phyloP scores from a whole-genome alignment of 2,797 vertebrate species.

The Pangasius djambal region DNA sequence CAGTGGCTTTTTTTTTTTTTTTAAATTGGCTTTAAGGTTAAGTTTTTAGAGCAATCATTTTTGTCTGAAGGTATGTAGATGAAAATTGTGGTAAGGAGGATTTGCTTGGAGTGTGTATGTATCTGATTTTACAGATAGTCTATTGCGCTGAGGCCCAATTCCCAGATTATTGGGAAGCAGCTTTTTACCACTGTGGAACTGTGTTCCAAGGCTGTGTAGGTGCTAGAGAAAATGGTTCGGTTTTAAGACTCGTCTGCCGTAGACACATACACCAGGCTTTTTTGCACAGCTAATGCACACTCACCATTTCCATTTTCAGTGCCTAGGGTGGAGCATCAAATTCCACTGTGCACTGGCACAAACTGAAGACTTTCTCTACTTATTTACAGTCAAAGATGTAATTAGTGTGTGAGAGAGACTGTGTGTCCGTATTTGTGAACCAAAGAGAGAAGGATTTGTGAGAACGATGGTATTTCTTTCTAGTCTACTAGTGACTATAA shows the following conservation, averaged over 20 bases:
- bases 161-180: neutral
- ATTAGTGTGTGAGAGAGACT: slow-evolving; percentile 34
- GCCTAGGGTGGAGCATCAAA: slow-evolving; percentile 36
- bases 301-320: slow-evolving; percentile 35
- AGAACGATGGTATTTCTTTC: slow-evolving; percentile 1
- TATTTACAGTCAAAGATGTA: slow-evolving; percentile 32
- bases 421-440: neutral
- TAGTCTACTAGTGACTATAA: neutral
- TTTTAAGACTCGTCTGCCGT: neutral
- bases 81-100: neutral
- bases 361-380: slow-evolving; percentile 23
- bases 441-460: slow-evolving; percentile 11
- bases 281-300: neutral
- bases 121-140: neutral
- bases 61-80: neutral
- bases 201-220: neutral
- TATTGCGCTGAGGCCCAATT: neutral
- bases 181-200: neutral
- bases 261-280: neutral
- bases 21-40: neutral
- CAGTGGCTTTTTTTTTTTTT: neutral
- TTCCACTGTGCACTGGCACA: slow-evolving; percentile 18
- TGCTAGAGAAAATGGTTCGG: neutral
- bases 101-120: neutral
- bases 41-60: neutral